Percentiles rank a stretch among this genome's conserved stretches.
Evolutionary conservation across 2,113 vertebrate genomes (phyloP).

Genomic region (Prietella phreatophila): DNA sequence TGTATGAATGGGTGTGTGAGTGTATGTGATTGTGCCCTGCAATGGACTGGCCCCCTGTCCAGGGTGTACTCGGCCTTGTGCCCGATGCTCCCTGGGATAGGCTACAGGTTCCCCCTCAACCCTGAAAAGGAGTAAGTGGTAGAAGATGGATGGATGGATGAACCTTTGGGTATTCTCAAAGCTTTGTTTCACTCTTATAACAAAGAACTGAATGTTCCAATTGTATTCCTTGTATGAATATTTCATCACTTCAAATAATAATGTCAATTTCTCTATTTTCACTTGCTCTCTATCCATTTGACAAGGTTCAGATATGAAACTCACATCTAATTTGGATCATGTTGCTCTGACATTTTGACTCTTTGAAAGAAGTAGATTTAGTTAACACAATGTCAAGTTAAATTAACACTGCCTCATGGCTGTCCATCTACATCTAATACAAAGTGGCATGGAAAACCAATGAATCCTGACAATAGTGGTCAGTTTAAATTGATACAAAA

Average conservation of each 20-base stretch:
- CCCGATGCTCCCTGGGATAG: too few species aligned
- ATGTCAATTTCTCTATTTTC: background rate
- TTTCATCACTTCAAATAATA: background rate
- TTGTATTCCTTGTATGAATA: background rate
- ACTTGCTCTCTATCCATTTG: background rate
- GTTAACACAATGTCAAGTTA: constrained; percentile 17
- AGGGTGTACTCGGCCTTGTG: too few species aligned
- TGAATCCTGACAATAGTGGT: constrained; percentile 34
- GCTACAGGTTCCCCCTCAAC: too few species aligned
- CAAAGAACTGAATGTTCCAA: background rate
- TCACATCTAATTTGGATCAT: constrained; percentile 23
- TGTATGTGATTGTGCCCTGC: too few species aligned
- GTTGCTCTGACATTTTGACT: constrained; percentile 12
- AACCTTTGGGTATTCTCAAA: background rate
- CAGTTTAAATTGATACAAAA: constrained; percentile 45
- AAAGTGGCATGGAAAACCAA: constrained; percentile 1
- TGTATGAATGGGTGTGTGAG: too few species aligned
- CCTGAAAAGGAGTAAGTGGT: too few species aligned
- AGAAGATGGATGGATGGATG: too few species aligned
- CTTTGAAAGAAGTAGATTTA: constrained; percentile 11
- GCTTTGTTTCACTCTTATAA: constrained; percentile 5
- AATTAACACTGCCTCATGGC: constrained; percentile 28
- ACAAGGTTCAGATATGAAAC: background rate
- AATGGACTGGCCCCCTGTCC: too few species aligned
- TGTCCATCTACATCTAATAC: background rate